These are phyloP conservation scores for Tamandua tetradactyla DNA, from an alignment of 2,797 vertebrate genomes.

Conservation along the genomic window DNA sequence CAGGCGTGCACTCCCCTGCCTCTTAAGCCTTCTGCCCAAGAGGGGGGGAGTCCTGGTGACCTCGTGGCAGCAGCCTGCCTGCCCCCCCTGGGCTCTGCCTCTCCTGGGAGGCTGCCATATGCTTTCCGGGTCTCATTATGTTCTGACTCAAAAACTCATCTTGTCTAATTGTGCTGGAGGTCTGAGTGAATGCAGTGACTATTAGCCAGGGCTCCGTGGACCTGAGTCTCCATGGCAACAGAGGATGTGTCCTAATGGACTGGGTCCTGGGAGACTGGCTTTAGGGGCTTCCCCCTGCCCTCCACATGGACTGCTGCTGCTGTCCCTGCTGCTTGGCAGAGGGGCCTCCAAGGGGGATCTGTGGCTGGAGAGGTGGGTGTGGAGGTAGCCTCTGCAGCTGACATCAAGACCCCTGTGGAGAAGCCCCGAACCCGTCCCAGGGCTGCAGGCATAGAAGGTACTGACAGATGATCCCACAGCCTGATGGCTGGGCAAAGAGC, in stretches of 20 bases:
- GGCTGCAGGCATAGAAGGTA: background rate
- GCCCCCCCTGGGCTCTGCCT: background rate
- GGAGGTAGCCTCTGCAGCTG: background rate
- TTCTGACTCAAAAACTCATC: slow-evolving; percentile 59
- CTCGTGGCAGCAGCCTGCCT: background rate
- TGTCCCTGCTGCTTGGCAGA: background rate
- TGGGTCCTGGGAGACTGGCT: slow-evolving; percentile 47
- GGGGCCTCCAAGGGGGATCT: background rate
- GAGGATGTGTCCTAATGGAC: slow-evolving; percentile 68
- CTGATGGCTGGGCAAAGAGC: background rate
- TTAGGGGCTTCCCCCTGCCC: background rate
- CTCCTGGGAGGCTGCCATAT: slow-evolving; percentile 31
- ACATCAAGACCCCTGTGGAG: background rate
- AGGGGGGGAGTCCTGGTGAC: background rate
- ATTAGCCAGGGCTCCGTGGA: slow-evolving; percentile 47
- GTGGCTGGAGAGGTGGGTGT: background rate
- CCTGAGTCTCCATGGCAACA: slow-evolving; percentile 65
- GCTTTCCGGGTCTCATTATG: slow-evolving; percentile 65
- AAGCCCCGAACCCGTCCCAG: background rate
- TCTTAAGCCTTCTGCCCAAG: background rate
- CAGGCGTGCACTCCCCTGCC: background rate
- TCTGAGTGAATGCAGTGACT: slow-evolving; percentile 67
- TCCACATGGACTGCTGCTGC: background rate
- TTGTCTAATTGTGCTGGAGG: slow-evolving; percentile 69
- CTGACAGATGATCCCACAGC: background rate